Evolutionary conservation across 2,113 vertebrate species (phyloP), one percentile per base, ranked within the genome.

Genomic region (Dromaius novaehollandiae): DNA sequence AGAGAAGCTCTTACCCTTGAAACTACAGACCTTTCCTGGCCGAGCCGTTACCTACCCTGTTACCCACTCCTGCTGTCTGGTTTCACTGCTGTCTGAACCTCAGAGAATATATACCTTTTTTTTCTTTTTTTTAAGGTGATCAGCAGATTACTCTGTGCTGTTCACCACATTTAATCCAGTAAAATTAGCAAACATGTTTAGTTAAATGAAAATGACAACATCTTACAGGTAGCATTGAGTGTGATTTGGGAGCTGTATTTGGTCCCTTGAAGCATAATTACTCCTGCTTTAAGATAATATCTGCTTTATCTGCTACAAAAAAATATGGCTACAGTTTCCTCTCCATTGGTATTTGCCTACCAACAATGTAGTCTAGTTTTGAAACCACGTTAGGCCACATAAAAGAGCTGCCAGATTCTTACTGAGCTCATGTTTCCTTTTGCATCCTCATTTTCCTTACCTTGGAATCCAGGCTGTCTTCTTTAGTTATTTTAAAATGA

Each of bases 401-500:
- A 86, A 96, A 96, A 91, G 88, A 95, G 55, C 91, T 93, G 69
- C 25, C 51, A 90, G 88, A 64, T 75, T 91, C 89, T 82, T 78
- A 78, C 32, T 82, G 89, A 91, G 79, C 73, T 86, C 61, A 74
- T 55, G 46, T 69, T 86, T 88, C 86, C 51, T 94, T 90, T 65
- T 69, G 51, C 76, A 75, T 36, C 42, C 30, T 95, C 0, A 0
- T 88, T 94, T 96, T 90, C 82, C 91, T 95, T 96, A 96, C 92
- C 89, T 84, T 79, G 55, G 82, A 38, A 96, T 90, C 55, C 82
- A 94, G 69, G 36, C 64, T 93, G 76, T 96, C 69, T 1, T 63
- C 71, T 86, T 90, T 68, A 89, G 96, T 93, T 95, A 94, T 90
- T 91, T 96, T 94, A 4, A 86, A 94, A 89, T 61, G 13, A 94